phyloP scores from a whole-genome alignment of 2,113 vertebrate species.

The Micromys minutus region DNA sequence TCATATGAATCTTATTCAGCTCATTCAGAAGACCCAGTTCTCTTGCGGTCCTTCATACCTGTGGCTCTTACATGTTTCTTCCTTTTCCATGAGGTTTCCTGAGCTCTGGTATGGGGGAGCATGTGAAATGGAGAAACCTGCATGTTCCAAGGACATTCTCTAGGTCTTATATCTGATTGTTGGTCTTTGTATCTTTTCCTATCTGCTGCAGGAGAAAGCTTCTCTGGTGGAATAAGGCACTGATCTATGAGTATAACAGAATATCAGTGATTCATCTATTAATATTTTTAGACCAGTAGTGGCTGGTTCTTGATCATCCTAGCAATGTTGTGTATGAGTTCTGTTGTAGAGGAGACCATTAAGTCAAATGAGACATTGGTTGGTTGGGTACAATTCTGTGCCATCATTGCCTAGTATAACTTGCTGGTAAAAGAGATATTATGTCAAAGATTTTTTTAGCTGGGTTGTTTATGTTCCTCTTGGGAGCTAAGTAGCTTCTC shows the following conservation, averaged over 20 bases:
- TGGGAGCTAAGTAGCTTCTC: neutral
- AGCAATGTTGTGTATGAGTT: neutral
- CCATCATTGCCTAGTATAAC: neutral
- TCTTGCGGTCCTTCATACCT: neutral
- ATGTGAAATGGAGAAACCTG: neutral
- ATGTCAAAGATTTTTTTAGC: neutral
- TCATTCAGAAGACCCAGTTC: neutral
- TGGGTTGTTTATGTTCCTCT: neutral
- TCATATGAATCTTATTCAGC: neutral
- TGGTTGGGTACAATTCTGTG: neutral
- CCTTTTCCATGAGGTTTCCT: neutral
- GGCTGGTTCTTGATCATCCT: neutral
- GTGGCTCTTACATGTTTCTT: neutral
- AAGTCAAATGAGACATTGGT: neutral
- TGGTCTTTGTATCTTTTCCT: neutral
- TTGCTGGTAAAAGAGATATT: neutral
- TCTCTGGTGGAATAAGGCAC: neutral
- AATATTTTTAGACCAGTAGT: neutral
- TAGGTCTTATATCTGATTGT: neutral
- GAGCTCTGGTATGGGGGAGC: neutral
- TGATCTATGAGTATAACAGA: neutral
- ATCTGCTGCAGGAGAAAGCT: neutral
- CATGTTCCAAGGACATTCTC: neutral
- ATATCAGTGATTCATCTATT: neutral
- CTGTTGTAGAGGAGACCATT: neutral